A percentile compares a stretch with the other conserved stretches of the same genome.
Evolutionary conservation across 2,797 vertebrate genomes (phyloP).

Genomic region (Anabas testudineus): DNA sequence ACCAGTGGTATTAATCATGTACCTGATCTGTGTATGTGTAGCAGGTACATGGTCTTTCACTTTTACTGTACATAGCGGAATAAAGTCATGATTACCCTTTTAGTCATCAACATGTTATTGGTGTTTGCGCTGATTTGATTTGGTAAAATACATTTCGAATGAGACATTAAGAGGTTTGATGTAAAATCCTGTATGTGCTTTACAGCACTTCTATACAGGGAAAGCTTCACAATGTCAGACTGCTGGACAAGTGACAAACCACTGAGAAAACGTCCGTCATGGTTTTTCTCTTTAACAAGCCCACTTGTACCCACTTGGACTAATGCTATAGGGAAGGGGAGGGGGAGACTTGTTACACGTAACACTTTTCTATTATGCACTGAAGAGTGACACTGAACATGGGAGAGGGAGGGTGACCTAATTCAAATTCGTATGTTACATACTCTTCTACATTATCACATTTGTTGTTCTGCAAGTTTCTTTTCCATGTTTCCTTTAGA

Average conservation of each 20-base stretch:
- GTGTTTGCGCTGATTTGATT: neutral
- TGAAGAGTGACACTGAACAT: conserved; percentile 38
- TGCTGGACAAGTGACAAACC: conserved; percentile 39
- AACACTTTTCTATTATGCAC: conserved; percentile 35
- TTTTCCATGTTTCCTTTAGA: conserved; percentile 9
- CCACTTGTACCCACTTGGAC: conserved; percentile 36
- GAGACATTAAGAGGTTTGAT: neutral
- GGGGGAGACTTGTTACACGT: conserved; percentile 15
- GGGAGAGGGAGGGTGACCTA: conserved; percentile 41
- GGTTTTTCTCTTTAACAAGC: conserved; percentile 51
- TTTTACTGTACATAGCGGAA: too few relatives aligned
- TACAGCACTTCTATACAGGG: conserved; percentile 5
- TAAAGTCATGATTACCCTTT: neutral
- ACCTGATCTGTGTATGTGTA: too few relatives aligned
- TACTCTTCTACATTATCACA: neutral
- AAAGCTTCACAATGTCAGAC: conserved; percentile 33
- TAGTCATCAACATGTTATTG: neutral
- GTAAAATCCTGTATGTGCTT: conserved; percentile 4
- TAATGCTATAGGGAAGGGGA: conserved; percentile 23
- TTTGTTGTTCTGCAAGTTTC: conserved; percentile 14
- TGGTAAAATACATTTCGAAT: conserved; percentile 1
- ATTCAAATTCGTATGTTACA: conserved; percentile 46
- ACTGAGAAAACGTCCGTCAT: conserved; percentile 41
- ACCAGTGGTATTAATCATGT: too few relatives aligned
- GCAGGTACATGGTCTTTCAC: too few relatives aligned